These are phyloP conservation scores for Alviniconcha strummeri DNA, from an alignment of 2,888 invertebrate genomes.

Conservation along the genomic window DNA sequence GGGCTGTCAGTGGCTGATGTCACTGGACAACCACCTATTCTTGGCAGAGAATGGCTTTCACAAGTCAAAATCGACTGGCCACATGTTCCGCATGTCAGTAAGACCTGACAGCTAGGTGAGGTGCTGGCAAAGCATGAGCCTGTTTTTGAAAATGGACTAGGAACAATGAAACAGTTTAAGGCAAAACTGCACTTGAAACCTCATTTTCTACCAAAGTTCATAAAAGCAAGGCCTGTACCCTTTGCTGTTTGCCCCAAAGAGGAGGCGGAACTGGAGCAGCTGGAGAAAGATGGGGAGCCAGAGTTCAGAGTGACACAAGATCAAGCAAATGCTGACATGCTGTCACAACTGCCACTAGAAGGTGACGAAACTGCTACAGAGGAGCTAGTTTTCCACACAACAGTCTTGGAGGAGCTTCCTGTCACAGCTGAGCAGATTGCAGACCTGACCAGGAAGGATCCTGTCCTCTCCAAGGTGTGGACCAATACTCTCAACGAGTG, in stretches of 20 bases:
- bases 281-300: slow-evolving; percentile 42
- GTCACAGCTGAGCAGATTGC: slow-evolving; percentile 21
- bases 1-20: not conserved
- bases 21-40: not conserved
- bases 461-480: slow-evolving; percentile 26
- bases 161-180: slow-evolving; percentile 23
- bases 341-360: slow-evolving; percentile 54
- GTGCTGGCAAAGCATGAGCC: slow-evolving; percentile 18
- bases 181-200: slow-evolving; percentile 39
- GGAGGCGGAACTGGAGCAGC: slow-evolving; percentile 30
- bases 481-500: slow-evolving; percentile 12
- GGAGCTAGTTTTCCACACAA: slow-evolving; percentile 15
- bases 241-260: slow-evolving; percentile 38
- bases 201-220: slow-evolving; percentile 38
- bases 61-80: not conserved
- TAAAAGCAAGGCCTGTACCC: slow-evolving; percentile 47
- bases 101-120: slow-evolving; percentile 20
- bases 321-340: slow-evolving; percentile 65
- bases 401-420: slow-evolving; percentile 17
- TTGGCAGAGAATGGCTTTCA: slow-evolving; percentile 14
- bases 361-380: not conserved
- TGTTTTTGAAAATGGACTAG: not conserved
- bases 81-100: not conserved
- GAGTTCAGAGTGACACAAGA: slow-evolving; percentile 55
- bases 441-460: slow-evolving; percentile 21